phyloP scores from a whole-genome alignment of 92 coral and sea anemone genomes.

The Diadumene lineata region DNA sequence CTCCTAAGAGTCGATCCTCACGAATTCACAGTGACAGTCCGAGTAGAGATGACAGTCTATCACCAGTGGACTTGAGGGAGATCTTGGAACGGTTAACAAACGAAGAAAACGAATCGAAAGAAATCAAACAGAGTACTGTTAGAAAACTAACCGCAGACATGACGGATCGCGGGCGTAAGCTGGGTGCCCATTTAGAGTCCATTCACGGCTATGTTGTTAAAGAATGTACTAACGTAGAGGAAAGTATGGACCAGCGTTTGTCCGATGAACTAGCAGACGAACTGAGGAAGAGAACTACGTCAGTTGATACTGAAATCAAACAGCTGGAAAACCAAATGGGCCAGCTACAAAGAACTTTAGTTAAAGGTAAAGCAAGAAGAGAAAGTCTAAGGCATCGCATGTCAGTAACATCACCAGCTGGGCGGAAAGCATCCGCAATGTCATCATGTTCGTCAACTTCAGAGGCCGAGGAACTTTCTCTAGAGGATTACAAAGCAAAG shows the following conservation, averaged over 20 bases:
- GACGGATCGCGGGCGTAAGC: slow-evolving; percentile 42
- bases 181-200: slow-evolving; percentile 29
- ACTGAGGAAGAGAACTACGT: slow-evolving; percentile 62
- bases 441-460: slow-evolving; percentile 33
- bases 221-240: slow-evolving; percentile 25
- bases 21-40: not conserved
- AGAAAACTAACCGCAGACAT: slow-evolving; percentile 44
- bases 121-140: slow-evolving; percentile 27
- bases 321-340: slow-evolving; percentile 74
- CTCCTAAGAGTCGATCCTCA: slow-evolving; percentile 1
- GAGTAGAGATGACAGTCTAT: slow-evolving; percentile 18
- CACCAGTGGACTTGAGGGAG: slow-evolving; percentile 14
- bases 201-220: slow-evolving; percentile 28
- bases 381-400: slow-evolving; percentile 35
- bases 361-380: slow-evolving; percentile 51
- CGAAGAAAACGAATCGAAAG: slow-evolving; percentile 32
- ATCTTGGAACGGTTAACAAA: slow-evolving; percentile 22
- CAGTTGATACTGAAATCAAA: slow-evolving; percentile 66
- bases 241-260: slow-evolving; percentile 17
- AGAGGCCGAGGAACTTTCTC: slow-evolving; percentile 33
- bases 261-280: slow-evolving; percentile 56
- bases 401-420: slow-evolving; percentile 33
- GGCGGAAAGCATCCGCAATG: slow-evolving; percentile 30
- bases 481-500: slow-evolving; percentile 45
- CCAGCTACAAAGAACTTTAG: slow-evolving; percentile 54